Base-by-base conservation (phyloP, 2,797 vertebrate genomes). In the Parotocinclus haroldoi region DNA sequence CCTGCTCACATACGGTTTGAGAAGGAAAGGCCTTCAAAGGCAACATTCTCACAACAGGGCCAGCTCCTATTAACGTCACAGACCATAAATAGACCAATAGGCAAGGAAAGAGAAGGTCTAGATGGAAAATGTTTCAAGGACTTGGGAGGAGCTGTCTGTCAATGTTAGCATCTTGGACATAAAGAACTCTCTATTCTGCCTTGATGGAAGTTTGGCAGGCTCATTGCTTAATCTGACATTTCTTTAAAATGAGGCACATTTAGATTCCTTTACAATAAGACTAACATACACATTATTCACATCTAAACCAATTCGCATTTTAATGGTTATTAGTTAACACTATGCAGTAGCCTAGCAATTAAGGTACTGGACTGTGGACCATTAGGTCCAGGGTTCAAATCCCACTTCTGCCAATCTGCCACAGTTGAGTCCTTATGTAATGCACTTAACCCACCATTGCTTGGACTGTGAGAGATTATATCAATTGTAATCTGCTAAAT, bases 181-280 rank as follows among this genome's bases (percentile, higher is more conserved):
- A 74, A 79, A 72, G 63, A 68, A 57, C 66, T 61, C 63, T 79
- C 59, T 79, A 74, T 67, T 45, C 40, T 56, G 12, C 27, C 12
- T 45, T 57, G 39, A 48, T 40, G 17, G 49, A 69, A 72, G 11
- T 1, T 42, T 14, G 18, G 58, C 44, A 68, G 66, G 57, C 39
- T 13, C 58, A 55, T 5, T 37, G 38, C 37, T 54, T 63, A 63
- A 79, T 70, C 63, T 60, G 52, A 58, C 56, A 67, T 74, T 72
- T 68, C 71, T 76, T 67, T 6, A 63, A 66, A 59, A 69, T 40
- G 38, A 49, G 63, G 62, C 50, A 51, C 38, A 63, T 71, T 54
- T 59, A 58, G 56, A 10, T 36, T 39, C 45, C 42, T 61, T 76
- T 71, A 63, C 58, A 48, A 39, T 64, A 16, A 46, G 52, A 55